Percentiles rank a stretch among this genome's conserved stretches.
phyloP scores from a whole-genome alignment of 1,140 invertebrate genomes.

The Magallana gigas region DNA sequence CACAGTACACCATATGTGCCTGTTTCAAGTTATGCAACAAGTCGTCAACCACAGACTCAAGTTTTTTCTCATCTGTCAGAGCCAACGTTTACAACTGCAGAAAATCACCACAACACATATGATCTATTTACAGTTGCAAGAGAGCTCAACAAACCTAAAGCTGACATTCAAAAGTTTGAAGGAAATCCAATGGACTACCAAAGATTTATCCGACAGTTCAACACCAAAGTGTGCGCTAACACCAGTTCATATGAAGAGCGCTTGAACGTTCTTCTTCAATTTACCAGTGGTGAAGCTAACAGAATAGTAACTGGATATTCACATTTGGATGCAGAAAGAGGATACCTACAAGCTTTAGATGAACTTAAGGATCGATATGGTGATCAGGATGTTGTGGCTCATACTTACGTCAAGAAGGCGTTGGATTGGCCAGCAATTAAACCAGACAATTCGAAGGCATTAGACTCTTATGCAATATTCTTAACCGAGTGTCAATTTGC shows the following conservation, averaged over 20 bases:
- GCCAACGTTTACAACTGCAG: background rate
- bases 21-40: background rate
- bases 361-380: too few relatives aligned
- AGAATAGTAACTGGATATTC: conserved; percentile 50
- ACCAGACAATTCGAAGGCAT: too few relatives aligned
- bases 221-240: conserved; percentile 44
- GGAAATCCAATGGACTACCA: conserved; percentile 54
- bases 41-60: too few relatives aligned
- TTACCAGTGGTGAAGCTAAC: conserved; percentile 51
- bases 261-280: conserved; percentile 52
- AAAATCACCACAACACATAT: background rate
- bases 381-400: too few relatives aligned
- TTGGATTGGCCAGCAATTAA: too few relatives aligned
- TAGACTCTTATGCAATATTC: too few relatives aligned
- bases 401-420: too few relatives aligned
- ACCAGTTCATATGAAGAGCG: conserved; percentile 53
- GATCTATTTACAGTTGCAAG: background rate
- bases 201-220: conserved; percentile 42
- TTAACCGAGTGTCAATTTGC: too few relatives aligned
- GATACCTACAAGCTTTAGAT: too few relatives aligned
- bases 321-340: conserved; percentile 43
- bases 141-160: conserved; percentile 47
- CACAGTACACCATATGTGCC: conserved; percentile 13
- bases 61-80: background rate
- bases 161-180: conserved; percentile 50